A percentile compares a stretch with the other conserved stretches of the same genome.
phyloP scores from a whole-genome alignment of 2,888 invertebrate species.

The Frankliniella intonsa region DNA sequence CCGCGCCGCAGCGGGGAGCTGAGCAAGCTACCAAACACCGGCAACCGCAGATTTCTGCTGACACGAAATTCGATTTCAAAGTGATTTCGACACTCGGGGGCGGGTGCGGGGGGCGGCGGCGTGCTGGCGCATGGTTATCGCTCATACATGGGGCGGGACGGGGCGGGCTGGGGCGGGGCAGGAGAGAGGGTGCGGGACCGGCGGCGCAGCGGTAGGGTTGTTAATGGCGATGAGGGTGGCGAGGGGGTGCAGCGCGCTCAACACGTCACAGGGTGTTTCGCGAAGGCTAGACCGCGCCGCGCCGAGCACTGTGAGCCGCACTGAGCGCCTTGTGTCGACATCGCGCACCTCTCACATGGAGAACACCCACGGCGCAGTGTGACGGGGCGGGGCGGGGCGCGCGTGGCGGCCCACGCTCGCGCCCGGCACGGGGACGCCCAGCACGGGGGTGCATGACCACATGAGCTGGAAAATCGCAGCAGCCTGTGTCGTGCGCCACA shows the following conservation, averaged over 20 bases:
- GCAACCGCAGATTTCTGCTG: neutral
- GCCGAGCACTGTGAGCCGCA: neutral
- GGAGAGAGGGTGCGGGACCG: neutral
- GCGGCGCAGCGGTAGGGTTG: neutral
- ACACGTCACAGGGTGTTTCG: neutral
- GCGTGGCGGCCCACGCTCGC: no score
- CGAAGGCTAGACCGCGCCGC: neutral
- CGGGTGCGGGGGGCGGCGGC: neutral
- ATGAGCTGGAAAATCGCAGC: no score
- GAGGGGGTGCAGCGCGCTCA: neutral
- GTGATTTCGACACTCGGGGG: neutral
- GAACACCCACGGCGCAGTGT: no score
- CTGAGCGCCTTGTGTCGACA: no score
- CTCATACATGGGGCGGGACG: no score
- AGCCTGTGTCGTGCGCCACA: no score
- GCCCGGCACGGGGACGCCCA: no score
- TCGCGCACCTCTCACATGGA: no score
- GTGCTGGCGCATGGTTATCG: neutral
- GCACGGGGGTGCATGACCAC: no score
- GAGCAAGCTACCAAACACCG: neutral
- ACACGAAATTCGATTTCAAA: neutral
- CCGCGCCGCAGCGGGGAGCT: neutral
- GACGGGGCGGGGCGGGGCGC: no score
- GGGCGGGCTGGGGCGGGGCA: neutral
- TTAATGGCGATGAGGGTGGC: neutral